These are phyloP conservation scores for Eilema griseolum DNA, from an alignment of 2,888 invertebrate genomes.

Conservation along the genomic window DNA sequence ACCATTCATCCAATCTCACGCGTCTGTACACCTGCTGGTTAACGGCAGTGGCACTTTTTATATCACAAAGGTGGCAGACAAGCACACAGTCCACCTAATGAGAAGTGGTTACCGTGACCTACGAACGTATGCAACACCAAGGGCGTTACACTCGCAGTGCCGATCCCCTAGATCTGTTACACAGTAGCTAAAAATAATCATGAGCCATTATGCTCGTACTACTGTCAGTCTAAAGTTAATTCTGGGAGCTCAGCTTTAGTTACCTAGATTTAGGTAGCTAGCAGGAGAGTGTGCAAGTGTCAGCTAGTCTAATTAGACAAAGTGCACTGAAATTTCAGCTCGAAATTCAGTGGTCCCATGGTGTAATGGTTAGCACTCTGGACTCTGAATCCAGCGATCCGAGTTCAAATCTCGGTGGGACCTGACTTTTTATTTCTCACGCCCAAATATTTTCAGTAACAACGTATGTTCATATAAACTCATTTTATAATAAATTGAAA, in stretches of 20 bases:
- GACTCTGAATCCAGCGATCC: constrained; percentile 93
- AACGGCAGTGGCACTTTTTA: too few species aligned
- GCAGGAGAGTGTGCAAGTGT: neutral
- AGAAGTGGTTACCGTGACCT: too few species aligned
- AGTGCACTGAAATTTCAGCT: constrained; percentile 22
- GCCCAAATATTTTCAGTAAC: neutral
- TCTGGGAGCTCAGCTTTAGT: neutral
- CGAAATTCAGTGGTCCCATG: constrained; percentile 84
- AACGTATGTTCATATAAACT: neutral
- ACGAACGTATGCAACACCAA: too few species aligned
- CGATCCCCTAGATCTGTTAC: too few species aligned
- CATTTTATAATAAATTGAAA: neutral
- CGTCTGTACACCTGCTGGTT: too few species aligned
- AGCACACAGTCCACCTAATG: too few species aligned
- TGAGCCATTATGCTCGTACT: neutral
- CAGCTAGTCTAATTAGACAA: neutral
- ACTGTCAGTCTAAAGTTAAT: neutral
- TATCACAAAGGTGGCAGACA: too few species aligned
- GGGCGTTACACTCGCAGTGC: too few species aligned
- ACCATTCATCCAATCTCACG: too few species aligned
- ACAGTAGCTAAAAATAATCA: neutral
- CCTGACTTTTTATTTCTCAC: constrained; percentile 64
- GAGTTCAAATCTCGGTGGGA: constrained; percentile 93
- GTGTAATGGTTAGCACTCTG: constrained; percentile 93
- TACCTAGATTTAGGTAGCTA: neutral